Evolutionary conservation across 2,797 vertebrate genomes (phyloP), one percentile per base, ranked within the genome.

Genomic region (Limnodromus scolopaceus): DNA sequence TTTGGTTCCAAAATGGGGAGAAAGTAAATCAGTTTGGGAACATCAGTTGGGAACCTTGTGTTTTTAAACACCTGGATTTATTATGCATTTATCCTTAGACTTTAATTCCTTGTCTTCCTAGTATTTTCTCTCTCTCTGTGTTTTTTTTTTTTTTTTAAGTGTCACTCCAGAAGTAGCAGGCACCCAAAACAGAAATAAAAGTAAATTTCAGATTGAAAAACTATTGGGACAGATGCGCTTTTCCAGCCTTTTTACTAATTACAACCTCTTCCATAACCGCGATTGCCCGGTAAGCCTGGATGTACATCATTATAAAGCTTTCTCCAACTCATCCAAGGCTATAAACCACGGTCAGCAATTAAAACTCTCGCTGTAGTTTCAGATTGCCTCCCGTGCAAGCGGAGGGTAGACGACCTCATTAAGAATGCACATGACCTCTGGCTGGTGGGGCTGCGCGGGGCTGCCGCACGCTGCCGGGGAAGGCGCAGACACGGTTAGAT

Each of bases 361-460:
- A 84, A 69, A 72, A 74, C 80, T 54, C 91, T 87, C 46, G 18
- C 71, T 80, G 57, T 79, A 78, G 86, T 64, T 85, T 87, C 84
- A 16, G 4, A 12, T 65, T 84, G 77, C 65, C 76, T 64, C 69
- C 84, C 83, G 28, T 41, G 78, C 6, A 68, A 92, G 86, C 55
- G 46, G 78, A 38, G 54, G 60, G 82, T 22, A 86, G 65, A 38
- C 6, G 61, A 89, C 88, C 90, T 95, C 92, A 95, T 75, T 87
- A 95, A 93, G 88, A 82, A 75, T 78, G 94, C 91, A 91, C 66
- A 71, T 3, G 89, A 95, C 95, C 96, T 95, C 96, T 88, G 88
- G 83, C 86, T 94, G 86, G 39, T 61, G n/a, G 95, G 25, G 78
- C 88, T 46, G 75, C 10, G 5, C 11, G 8, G 88, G 77, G 93